Evolutionary conservation across 2,888 invertebrate species (phyloP), one percentile per base, ranked within the genome.

Genomic region (Limnephilus auricula): DNA sequence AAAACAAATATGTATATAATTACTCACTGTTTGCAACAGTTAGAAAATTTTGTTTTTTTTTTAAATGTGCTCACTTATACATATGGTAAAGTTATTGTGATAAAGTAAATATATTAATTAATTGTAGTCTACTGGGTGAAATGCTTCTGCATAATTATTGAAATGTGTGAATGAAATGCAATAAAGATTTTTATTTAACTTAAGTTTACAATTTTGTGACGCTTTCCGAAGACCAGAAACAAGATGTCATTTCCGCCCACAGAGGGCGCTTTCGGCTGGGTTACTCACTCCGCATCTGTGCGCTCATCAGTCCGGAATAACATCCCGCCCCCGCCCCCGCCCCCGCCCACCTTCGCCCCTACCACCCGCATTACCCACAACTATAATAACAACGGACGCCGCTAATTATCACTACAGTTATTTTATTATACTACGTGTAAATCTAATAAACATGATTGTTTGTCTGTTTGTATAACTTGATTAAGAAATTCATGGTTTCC

Each of bases 161-260:
- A 12, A 12, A 40, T 40, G 40, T 40, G 2, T 12, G 12, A 45
- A 37, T 5, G 9, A 37, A 5, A 10, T 37, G 37, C 6, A 0
- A 5, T 37, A 4, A 0, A 37, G 0, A 37, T 50, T n/a, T 25
- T 65, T 9, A 65, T n/a, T 18, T 45, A 50, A 50, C 18, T 50
- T 18, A 18, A 18, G 50, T 65, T 25, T 5, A 65, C 6, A 65
- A 3, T 45, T 25, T n/a, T 25, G n/a, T 25, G n/a, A 18, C 2
- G 25, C 5, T 65, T 65, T 9, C 65, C n/a, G 6, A 25, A 25
- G 25, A 65, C 65, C 65, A 65, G 65, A 65, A 9, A 65, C 25
- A 65, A 65, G 65, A 65, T 65, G 65, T 65, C 65, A 65, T n/a
- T 65, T 65, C 65, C 65, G 65, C 65, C 65, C 65, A 65, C 65